Conservation (phyloP, 2,797 vertebrate genomes). For the Notolepis coatsorum region DNA sequence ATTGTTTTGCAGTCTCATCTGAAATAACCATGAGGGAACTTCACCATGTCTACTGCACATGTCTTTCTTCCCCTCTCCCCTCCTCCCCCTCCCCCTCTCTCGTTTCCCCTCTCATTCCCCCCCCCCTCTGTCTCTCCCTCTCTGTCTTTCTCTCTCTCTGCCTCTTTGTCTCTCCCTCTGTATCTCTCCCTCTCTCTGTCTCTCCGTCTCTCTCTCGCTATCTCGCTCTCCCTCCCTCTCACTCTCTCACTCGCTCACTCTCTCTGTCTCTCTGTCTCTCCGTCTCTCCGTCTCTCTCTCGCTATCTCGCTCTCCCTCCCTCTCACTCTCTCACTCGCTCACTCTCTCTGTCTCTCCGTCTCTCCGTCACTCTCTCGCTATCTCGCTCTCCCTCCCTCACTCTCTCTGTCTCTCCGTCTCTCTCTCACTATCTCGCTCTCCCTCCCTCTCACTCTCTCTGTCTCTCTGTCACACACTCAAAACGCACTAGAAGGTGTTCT, state of each 20-base stretch:
- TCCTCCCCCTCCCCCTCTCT: background rate
- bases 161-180: background rate
- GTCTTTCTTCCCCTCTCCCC: background rate
- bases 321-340: background rate
- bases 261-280: background rate
- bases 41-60: background rate
- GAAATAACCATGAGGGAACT: no score
- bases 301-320: background rate
- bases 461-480: background rate
- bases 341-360: background rate
- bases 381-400: background rate
- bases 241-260: slow-evolving; percentile 15
- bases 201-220: background rate
- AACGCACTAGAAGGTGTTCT: no score
- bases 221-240: slow-evolving; percentile 23
- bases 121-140: background rate
- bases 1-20: no score
- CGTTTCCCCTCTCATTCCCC: background rate
- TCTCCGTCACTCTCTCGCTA: background rate
- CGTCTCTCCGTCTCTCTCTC: background rate
- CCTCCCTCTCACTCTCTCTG: slow-evolving; percentile 38
- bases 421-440: slow-evolving; percentile 1
- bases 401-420: background rate
- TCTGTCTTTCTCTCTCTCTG: background rate
- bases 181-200: background rate